Percentiles rank a stretch among this genome's conserved stretches.
phyloP scores from a whole-genome alignment of 1,140 invertebrate genomes.

The Nephotettix cincticeps region DNA sequence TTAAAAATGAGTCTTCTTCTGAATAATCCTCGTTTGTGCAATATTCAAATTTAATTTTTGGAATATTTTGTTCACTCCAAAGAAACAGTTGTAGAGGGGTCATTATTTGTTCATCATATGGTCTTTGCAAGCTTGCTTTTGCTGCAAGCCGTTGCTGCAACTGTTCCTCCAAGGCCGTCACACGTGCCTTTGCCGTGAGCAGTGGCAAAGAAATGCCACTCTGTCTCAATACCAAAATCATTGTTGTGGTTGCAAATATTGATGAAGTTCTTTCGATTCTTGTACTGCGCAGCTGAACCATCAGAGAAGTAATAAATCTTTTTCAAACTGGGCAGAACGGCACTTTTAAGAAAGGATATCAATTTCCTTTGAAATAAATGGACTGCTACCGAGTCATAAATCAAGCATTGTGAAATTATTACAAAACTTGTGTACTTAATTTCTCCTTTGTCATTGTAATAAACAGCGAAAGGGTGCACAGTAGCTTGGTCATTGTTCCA shows the following conservation, averaged over 20 bases:
- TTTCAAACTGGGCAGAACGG: not conserved
- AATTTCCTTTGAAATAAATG: not conserved
- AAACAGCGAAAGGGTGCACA: too few species aligned
- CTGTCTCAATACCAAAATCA: too few species aligned
- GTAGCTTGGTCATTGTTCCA: too few species aligned
- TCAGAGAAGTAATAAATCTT: constrained; percentile 1
- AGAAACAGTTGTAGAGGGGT: not conserved
- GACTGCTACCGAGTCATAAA: constrained; percentile 5
- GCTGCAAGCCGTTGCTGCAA: constrained; percentile 4
- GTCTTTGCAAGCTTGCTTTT: constrained; percentile 14
- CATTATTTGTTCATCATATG: not conserved
- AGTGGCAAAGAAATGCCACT: not conserved
- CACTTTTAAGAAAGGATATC: not conserved
- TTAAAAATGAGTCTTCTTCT: not conserved
- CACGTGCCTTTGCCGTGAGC: not conserved
- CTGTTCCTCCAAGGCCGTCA: not conserved
- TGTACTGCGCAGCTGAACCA: not conserved
- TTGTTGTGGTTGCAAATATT: constrained; percentile 6
- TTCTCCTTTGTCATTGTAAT: not conserved
- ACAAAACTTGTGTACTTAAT: not conserved
- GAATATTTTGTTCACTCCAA: not conserved
- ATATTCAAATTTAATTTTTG: not conserved
- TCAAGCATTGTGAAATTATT: not conserved
- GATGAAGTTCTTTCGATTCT: not conserved
- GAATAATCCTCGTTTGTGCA: not conserved